Percentiles rank a stretch among this genome's conserved stretches.
phyloP scores from a whole-genome alignment of 2,797 vertebrate genomes.

The Argyrosomus regius region DNA sequence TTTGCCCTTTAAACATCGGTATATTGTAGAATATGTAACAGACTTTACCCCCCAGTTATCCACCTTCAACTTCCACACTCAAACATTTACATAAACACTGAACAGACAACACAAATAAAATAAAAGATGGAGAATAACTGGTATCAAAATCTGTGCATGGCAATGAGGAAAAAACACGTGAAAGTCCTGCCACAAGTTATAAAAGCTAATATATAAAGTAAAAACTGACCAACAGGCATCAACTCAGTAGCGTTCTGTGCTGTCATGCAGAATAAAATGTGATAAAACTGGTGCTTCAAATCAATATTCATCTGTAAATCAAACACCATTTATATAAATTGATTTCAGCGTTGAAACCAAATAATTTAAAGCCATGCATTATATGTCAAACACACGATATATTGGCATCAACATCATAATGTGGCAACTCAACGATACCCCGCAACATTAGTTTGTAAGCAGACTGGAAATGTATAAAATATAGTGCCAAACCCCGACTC shows the following conservation, averaged over 20 bases:
- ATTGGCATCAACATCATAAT: slow-evolving; percentile 27
- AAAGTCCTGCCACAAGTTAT: slow-evolving; percentile 17
- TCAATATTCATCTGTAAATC: slow-evolving; percentile 7
- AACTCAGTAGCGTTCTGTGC: slow-evolving; percentile 30
- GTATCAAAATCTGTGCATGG: slow-evolving; percentile 8
- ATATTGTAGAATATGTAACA: slow-evolving; percentile 17
- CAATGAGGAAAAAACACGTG: slow-evolving; percentile 9
- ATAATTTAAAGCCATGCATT: slow-evolving; percentile 58
- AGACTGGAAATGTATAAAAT: slow-evolving; percentile 28
- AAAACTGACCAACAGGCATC: slow-evolving; percentile 13
- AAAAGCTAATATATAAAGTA: slow-evolving; percentile 51
- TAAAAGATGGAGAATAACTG: slow-evolving; percentile 19
- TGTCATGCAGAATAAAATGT: slow-evolving; percentile 48
- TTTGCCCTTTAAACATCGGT: not conserved
- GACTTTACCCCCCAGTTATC: not conserved
- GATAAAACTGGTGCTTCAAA: slow-evolving; percentile 32
- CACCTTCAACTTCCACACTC: not conserved
- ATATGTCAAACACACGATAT: slow-evolving; percentile 19
- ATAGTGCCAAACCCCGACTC: slow-evolving; percentile 18
- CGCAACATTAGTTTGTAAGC: slow-evolving; percentile 1
- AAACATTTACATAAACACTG: slow-evolving; percentile 34
- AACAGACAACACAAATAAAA: slow-evolving; percentile 29
- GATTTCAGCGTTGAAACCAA: slow-evolving; percentile 40
- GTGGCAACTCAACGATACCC: not conserved
- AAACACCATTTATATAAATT: slow-evolving; percentile 25